Conservation (phyloP, 2,888 invertebrate genomes). For the Syritta pipiens region DNA sequence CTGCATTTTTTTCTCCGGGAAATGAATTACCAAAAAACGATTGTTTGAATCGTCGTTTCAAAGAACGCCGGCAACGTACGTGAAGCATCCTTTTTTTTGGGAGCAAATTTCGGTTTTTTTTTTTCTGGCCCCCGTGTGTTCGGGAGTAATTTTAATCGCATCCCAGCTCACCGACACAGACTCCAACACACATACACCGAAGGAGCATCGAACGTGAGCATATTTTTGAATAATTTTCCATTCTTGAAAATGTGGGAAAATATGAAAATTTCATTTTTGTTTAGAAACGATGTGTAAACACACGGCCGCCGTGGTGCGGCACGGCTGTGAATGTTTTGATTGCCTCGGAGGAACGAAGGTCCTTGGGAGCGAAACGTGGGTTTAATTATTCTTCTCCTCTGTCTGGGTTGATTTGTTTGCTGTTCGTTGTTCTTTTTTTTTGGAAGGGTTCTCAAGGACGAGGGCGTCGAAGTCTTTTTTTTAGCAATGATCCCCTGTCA, state of each 20-base stretch:
- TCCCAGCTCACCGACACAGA: neutral
- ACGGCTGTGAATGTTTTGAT: constrained; percentile 25
- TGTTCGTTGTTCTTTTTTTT: neutral
- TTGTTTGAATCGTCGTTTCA: constrained; percentile 50
- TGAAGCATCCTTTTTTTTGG: constrained; percentile 35
- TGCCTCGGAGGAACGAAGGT: constrained; percentile 6
- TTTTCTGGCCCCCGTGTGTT: constrained; percentile 3
- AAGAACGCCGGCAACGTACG: constrained; percentile 34
- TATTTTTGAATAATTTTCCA: constrained; percentile 27
- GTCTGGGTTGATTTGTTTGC: constrained; percentile 11
- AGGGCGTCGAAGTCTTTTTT: too few relatives aligned
- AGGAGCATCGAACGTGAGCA: constrained; percentile 7
- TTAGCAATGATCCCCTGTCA: too few relatives aligned
- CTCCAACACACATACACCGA: too few relatives aligned
- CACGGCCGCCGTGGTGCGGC: too few relatives aligned
- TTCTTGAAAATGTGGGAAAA: neutral
- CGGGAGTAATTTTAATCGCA: constrained; percentile 23
- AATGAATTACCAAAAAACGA: constrained; percentile 48
- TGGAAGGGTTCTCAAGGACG: too few relatives aligned
- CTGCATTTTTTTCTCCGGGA: constrained; percentile 1
- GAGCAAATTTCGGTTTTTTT: constrained; percentile 12
- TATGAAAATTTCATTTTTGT: constrained; percentile 9
- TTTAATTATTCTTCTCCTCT: constrained; percentile 27
- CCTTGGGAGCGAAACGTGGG: constrained; percentile 1
- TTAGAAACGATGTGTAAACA: constrained; percentile 26